Evolutionary conservation across 1,140 invertebrate species (phyloP).

Genomic region (Temnothorax longispinosus): DNA sequence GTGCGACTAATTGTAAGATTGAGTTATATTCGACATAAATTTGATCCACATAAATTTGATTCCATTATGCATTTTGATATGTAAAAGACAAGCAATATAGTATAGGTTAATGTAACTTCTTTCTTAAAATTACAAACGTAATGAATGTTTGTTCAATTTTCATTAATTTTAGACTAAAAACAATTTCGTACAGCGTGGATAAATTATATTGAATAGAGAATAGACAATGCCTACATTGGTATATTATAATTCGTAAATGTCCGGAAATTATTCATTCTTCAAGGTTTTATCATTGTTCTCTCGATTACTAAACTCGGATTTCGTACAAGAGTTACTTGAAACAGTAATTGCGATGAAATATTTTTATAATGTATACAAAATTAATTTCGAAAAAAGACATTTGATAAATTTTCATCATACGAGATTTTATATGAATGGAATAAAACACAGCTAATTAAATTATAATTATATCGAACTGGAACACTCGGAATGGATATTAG

Average conservation of each 20-base stretch:
- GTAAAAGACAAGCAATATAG: neutral
- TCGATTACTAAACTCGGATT: conserved; percentile 68
- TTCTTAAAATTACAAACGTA: neutral
- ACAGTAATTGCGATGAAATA: conserved; percentile 34
- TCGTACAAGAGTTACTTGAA: conserved; percentile 62
- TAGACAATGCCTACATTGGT: conserved; percentile 57
- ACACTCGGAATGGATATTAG: conserved; percentile 13
- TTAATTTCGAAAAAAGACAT: neutral
- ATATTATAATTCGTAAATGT: conserved; percentile 53
- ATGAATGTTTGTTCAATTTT: neutral
- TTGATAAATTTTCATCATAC: neutral
- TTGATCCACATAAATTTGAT: neutral
- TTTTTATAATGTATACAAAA: neutral
- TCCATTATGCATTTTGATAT: neutral
- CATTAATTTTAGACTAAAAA: conserved; percentile 11
- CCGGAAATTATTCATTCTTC: conserved; percentile 52
- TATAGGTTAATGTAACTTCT: neutral
- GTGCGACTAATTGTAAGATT: neutral
- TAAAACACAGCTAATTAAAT: neutral
- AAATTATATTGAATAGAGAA: neutral
- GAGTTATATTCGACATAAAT: neutral
- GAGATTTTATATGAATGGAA: neutral
- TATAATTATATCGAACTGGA: neutral
- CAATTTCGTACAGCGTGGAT: neutral
- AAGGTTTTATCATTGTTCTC: conserved; percentile 59